Conservation (phyloP, 2,797 vertebrate species). For the Tiaroga cobitis region DNA sequence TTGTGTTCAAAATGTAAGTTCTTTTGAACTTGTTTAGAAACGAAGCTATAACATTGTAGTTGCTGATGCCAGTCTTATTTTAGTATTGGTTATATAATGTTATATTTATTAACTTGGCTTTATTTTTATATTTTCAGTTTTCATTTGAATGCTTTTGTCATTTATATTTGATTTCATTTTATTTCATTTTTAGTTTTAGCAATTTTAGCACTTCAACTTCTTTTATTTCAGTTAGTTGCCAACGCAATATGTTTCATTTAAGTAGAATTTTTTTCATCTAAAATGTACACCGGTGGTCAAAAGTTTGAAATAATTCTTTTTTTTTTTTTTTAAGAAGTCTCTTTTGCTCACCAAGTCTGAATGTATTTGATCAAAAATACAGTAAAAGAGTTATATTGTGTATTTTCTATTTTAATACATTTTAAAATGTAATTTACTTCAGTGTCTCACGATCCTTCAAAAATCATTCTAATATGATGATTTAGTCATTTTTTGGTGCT, state of each 20-base stretch:
- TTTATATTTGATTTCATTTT: not conserved
- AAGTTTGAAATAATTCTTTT: not conserved
- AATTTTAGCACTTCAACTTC: not conserved
- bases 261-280: not conserved
- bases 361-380: not conserved
- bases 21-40: not conserved
- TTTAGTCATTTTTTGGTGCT: not conserved
- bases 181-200: not conserved
- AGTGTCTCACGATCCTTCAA: not conserved
- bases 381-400: not conserved
- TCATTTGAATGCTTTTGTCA: not conserved
- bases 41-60: not conserved
- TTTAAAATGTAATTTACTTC: not conserved
- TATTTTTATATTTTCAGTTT: not conserved
- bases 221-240: too few relatives aligned
- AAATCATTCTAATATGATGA: not conserved
- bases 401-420: not conserved
- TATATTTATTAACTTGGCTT: not conserved
- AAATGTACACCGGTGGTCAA: not conserved
- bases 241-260: not conserved
- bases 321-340: not conserved
- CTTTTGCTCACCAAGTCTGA: not conserved
- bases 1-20: not conserved
- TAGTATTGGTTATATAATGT: not conserved
- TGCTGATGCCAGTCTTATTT: not conserved